A percentile compares a stretch with the other conserved stretches of the same genome.
Evolutionary conservation across 2,888 invertebrate species (phyloP).

Genomic region (Campoletis raptor): DNA sequence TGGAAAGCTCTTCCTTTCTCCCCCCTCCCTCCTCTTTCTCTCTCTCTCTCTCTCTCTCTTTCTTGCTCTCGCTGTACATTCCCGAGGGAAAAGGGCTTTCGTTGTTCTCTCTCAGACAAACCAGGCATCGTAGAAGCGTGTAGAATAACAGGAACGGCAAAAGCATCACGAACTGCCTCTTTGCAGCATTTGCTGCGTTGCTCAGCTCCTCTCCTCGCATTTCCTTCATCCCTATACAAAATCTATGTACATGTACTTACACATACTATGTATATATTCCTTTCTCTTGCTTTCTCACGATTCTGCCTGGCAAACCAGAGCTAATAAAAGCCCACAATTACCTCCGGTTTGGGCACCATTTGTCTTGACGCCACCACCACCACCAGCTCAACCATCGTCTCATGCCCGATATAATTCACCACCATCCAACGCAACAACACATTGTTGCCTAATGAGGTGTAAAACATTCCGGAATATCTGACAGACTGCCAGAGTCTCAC

Average conservation of each 20-base stretch:
- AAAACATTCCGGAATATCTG: slow-evolving; percentile 84
- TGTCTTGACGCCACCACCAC: slow-evolving; percentile 81
- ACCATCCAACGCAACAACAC: slow-evolving; percentile 82
- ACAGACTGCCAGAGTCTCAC: slow-evolving; percentile 76
- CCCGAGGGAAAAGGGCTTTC: slow-evolving; percentile 60
- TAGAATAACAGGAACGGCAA: slow-evolving; percentile 61
- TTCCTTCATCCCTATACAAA: slow-evolving; percentile 61
- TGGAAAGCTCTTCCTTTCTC: slow-evolving; percentile 55
- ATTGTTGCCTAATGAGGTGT: slow-evolving; percentile 85
- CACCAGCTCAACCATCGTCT: slow-evolving; percentile 76
- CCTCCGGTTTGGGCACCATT: slow-evolving; percentile 84
- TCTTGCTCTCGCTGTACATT: slow-evolving; percentile 25
- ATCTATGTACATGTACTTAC: slow-evolving; percentile 38
- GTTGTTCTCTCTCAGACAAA: slow-evolving; percentile 37
- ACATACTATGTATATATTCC: slow-evolving; percentile 57
- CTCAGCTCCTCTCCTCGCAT: slow-evolving; percentile 62
- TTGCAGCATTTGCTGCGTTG: slow-evolving; percentile 66
- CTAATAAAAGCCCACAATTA: slow-evolving; percentile 85
- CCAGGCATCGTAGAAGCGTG: slow-evolving; percentile 47
- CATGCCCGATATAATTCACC: slow-evolving; percentile 85
- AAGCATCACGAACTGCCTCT: slow-evolving; percentile 67
- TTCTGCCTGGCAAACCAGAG: slow-evolving; percentile 79
- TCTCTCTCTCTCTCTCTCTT: background rate
- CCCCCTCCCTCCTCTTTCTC: background rate
- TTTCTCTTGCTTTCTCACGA: slow-evolving; percentile 66